Evolutionary conservation across 92 coral and sea anemone species (phyloP).

Genomic region (Epizoanthus illoricatus): DNA sequence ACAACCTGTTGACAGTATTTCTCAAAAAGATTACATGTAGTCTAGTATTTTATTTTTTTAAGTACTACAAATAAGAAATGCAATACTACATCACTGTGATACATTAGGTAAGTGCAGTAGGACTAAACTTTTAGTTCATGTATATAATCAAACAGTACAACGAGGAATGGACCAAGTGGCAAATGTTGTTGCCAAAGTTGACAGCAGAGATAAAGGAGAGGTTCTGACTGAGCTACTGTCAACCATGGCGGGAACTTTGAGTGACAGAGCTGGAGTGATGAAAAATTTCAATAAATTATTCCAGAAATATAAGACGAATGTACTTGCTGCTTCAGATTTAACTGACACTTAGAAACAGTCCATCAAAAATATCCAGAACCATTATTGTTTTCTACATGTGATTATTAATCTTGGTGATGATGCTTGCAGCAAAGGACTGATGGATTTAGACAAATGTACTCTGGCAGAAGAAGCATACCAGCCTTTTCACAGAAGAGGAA

Average conservation of each 20-base stretch:
- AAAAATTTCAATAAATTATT: background rate
- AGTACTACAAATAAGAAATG: no score
- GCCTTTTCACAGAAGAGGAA: constrained; percentile 16
- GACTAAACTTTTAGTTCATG: no score
- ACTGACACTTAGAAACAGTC: background rate
- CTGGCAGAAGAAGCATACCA: constrained; percentile 1
- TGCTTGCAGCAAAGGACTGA: constrained; percentile 3
- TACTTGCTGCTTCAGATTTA: no score
- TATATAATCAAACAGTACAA: no score
- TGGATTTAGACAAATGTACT: constrained; percentile 12
- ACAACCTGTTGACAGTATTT: no score
- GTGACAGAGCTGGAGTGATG: background rate
- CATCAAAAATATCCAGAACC: constrained; percentile 3
- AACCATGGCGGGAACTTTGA: background rate
- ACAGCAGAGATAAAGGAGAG: background rate
- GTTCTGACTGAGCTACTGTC: background rate
- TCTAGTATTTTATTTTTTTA: no score
- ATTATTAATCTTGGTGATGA: constrained; percentile 21
- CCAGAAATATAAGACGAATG: no score
- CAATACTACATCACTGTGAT: no score
- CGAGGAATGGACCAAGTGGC: no score
- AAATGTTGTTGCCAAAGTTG: background rate
- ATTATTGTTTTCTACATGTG: constrained; percentile 25
- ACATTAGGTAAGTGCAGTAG: no score
- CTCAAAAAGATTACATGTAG: no score